Conservation (phyloP, 2,113 vertebrate genomes). For the Rissa tridactyla region DNA sequence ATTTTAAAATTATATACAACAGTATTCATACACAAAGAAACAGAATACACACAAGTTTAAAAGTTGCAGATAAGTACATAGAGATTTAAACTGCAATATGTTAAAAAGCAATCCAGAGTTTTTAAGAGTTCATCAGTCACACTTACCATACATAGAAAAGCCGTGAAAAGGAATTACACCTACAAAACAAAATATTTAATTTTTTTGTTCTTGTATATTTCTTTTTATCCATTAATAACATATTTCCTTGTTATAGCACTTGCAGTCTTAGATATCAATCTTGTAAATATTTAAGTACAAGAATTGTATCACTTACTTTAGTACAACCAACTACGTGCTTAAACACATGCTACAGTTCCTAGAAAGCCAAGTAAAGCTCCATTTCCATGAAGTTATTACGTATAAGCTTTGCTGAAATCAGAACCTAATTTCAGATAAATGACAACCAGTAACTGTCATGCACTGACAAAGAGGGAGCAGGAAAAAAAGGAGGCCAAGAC, state of each 20-base stretch:
- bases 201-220: background rate
- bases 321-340: background rate
- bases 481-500: background rate
- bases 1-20: background rate
- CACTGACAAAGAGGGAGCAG: background rate
- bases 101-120: background rate
- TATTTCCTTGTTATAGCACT: background rate
- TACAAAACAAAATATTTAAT: constrained; percentile 66
- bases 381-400: background rate
- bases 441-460: background rate
- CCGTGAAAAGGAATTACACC: constrained; percentile 98
- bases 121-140: background rate
- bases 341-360: background rate
- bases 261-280: background rate
- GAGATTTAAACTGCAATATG: background rate
- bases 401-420: constrained; percentile 7
- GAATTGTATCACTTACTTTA: background rate
- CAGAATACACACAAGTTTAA: background rate
- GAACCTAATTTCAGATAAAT: constrained; percentile 19
- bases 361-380: background rate
- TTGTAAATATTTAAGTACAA: background rate
- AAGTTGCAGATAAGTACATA: background rate
- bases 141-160: constrained; percentile 99
- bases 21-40: background rate
- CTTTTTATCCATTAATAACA: background rate